phyloP scores from a whole-genome alignment of 2,888 invertebrate genomes.

The Escarpia spicata region DNA sequence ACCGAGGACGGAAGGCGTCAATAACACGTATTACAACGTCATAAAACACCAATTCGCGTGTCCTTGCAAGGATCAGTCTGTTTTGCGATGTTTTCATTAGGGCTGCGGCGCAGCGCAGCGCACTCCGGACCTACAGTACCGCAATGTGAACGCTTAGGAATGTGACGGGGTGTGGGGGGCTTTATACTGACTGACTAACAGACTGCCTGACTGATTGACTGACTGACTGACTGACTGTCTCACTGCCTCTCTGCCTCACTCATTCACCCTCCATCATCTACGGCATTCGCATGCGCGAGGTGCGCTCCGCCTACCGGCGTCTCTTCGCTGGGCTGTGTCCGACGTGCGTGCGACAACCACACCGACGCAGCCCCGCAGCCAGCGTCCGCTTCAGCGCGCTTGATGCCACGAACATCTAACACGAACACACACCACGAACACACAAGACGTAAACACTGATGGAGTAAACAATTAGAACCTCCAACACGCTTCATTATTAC shows the following conservation, averaged over 20 bases:
- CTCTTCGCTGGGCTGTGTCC: constrained; percentile 40
- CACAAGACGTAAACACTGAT: background rate
- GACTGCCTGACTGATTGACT: too few species aligned
- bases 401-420: constrained; percentile 30
- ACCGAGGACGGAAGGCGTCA: background rate
- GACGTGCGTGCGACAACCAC: constrained; percentile 32
- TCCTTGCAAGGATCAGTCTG: background rate
- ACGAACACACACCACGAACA: background rate
- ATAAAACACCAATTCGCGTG: background rate
- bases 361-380: background rate
- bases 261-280: constrained; percentile 44
- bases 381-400: constrained; percentile 38
- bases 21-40: background rate
- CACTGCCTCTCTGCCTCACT: too few species aligned
- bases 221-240: too few species aligned
- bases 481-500: background rate
- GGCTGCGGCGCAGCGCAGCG: background rate
- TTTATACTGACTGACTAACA: too few species aligned
- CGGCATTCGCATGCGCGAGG: constrained; percentile 46
- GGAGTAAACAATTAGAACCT: too few species aligned
- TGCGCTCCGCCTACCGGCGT: constrained; percentile 41
- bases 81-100: background rate
- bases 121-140: too few species aligned
- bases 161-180: too few species aligned
- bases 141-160: too few species aligned